These are phyloP conservation scores for Spondyliosoma cantharus DNA, from an alignment of 2,797 vertebrate species.

Conservation along the genomic window DNA sequence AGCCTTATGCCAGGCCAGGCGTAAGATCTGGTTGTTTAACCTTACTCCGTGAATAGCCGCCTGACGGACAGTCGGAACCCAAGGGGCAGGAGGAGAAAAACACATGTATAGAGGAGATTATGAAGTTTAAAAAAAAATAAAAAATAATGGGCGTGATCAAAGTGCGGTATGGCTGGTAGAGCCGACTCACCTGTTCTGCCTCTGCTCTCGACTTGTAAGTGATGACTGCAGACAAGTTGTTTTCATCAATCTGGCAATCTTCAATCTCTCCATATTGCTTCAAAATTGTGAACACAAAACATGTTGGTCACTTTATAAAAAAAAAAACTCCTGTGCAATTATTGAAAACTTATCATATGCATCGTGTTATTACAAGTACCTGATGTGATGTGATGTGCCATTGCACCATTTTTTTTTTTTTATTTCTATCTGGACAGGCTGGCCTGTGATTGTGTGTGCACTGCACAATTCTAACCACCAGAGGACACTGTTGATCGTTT, in stretches of 20 bases:
- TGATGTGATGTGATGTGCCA: background rate
- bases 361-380: background rate
- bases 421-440: background rate
- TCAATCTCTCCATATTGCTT: conserved; percentile 99
- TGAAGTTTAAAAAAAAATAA: background rate
- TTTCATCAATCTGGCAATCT: conserved; percentile 94
- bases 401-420: too few relatives aligned
- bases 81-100: background rate
- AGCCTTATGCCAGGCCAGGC: conserved; percentile 95
- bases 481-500: conserved; percentile 30
- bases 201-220: conserved; percentile 93
- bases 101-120: background rate
- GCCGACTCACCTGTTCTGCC: conserved; percentile 89
- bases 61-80: conserved; percentile 71
- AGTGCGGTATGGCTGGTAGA: background rate
- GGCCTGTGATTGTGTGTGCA: background rate
- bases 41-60: conserved; percentile 92
- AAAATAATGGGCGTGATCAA: background rate
- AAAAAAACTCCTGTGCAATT: background rate
- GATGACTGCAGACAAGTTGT: conserved; percentile 90
- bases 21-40: conserved; percentile 92
- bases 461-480: conserved; percentile 17
- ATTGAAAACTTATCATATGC: fast-evolving
- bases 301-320: conserved; percentile 40
- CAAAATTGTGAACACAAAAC: conserved; percentile 62